phyloP scores from a whole-genome alignment of 23 tunicate genomes.

The Ascidia mentula region DNA sequence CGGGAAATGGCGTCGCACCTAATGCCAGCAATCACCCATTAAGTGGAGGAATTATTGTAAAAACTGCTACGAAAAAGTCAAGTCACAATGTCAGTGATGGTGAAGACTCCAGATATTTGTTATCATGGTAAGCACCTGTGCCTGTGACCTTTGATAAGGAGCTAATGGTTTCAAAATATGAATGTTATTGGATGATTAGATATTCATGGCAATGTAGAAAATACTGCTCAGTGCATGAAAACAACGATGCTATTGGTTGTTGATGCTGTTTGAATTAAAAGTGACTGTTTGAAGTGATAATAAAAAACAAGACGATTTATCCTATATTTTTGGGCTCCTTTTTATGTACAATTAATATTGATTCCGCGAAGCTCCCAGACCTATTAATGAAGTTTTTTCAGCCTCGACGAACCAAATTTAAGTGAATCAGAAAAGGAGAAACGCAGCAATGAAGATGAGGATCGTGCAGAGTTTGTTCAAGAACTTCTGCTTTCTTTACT shows the following conservation, averaged over 20 bases:
- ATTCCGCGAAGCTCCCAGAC: no score
- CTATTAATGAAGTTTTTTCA: no score
- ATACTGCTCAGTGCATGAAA: no score
- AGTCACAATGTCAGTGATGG: slow-evolving; percentile 11
- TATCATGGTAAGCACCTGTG: slow-evolving; percentile 35
- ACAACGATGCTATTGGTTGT: no score
- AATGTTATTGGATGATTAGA: no score
- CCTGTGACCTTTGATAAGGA: background rate
- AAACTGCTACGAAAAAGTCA: background rate
- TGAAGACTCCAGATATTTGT: slow-evolving; percentile 53
- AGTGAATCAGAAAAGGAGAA: slow-evolving; percentile 33
- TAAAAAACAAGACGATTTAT: no score
- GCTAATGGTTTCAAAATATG: background rate
- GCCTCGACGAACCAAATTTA: slow-evolving; percentile 45
- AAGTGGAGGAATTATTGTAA: slow-evolving; percentile 16
- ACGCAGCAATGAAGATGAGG: slow-evolving; percentile 35
- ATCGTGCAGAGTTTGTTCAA: slow-evolving; percentile 62
- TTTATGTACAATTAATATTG: no score
- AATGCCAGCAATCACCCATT: slow-evolving; percentile 27
- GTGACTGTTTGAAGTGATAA: no score
- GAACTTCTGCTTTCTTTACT: slow-evolving; percentile 59
- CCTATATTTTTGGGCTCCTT: no score
- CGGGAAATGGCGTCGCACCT: slow-evolving; percentile 18
- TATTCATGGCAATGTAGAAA: no score
- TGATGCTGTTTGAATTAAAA: no score